A percentile compares a stretch with the other conserved stretches of the same genome.
Conservation (phyloP, 1,140 invertebrate species). For the Lucilia cuprina region DNA sequence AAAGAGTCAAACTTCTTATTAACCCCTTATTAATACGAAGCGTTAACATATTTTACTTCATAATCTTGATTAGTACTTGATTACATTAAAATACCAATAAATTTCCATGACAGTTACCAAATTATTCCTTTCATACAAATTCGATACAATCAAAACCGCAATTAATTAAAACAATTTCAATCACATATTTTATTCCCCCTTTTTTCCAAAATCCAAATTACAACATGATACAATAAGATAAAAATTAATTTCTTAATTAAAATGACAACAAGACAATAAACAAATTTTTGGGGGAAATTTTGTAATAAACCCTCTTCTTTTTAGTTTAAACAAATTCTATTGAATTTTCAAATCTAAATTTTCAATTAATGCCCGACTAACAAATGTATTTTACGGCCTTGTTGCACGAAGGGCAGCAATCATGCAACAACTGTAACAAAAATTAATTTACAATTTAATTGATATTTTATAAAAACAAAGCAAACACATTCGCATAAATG, state of each 20-base stretch:
- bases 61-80: too few relatives aligned
- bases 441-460: background rate
- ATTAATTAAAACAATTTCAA: background rate
- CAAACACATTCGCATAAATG: too few relatives aligned
- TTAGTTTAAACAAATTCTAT: background rate
- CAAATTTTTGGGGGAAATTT: background rate
- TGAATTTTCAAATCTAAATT: background rate
- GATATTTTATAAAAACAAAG: background rate
- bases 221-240: background rate
- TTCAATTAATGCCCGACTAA: background rate
- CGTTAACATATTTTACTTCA: too few relatives aligned
- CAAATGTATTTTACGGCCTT: background rate
- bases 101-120: too few relatives aligned
- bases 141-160: background rate
- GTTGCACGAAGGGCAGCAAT: background rate
- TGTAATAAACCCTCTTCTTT: background rate
- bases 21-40: too few relatives aligned
- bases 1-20: too few relatives aligned
- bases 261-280: background rate
- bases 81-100: too few relatives aligned
- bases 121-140: background rate
- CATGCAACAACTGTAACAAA: background rate
- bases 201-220: background rate
- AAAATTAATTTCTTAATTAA: constrained; percentile 2
- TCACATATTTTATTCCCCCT: background rate